phyloP scores from a whole-genome alignment of 2,888 invertebrate species.

The Polyommatus iphigenia region DNA sequence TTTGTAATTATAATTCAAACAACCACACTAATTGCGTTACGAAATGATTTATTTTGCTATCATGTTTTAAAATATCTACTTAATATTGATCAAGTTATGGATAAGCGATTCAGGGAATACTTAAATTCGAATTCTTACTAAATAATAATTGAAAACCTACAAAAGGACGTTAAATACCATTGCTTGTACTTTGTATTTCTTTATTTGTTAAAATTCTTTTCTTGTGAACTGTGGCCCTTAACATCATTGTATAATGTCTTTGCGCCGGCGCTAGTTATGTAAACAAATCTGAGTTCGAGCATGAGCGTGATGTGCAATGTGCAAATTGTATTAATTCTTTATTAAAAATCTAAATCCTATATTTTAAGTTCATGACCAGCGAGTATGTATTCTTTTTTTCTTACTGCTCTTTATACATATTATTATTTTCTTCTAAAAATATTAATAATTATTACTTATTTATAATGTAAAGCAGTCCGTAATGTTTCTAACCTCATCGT shows the following conservation, averaged over 20 bases:
- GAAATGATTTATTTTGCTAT: not conserved
- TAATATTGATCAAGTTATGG: not conserved
- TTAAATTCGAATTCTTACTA: not conserved
- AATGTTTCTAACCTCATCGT: slow-evolving; percentile 30
- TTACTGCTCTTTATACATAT: too few relatives aligned
- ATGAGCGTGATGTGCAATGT: not conserved
- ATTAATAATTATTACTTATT: not conserved
- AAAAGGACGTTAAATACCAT: not conserved
- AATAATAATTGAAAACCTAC: slow-evolving; percentile 6
- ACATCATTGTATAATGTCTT: not conserved
- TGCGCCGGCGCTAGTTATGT: slow-evolving; percentile 27
- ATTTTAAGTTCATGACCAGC: too few relatives aligned
- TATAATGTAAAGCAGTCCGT: not conserved
- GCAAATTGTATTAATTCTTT: not conserved
- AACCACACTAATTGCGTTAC: too few relatives aligned
- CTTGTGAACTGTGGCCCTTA: not conserved
- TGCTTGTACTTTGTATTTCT: not conserved
- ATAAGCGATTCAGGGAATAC: slow-evolving; percentile 18
- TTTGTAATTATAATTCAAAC: too few relatives aligned
- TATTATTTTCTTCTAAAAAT: too few relatives aligned
- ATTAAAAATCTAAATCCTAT: too few relatives aligned
- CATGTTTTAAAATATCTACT: not conserved
- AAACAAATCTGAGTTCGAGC: not conserved
- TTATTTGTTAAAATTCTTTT: slow-evolving; percentile 16
- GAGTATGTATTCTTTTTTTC: too few relatives aligned